Conservation (phyloP, 2,113 vertebrate species). For the Agelaius tricolor region DNA sequence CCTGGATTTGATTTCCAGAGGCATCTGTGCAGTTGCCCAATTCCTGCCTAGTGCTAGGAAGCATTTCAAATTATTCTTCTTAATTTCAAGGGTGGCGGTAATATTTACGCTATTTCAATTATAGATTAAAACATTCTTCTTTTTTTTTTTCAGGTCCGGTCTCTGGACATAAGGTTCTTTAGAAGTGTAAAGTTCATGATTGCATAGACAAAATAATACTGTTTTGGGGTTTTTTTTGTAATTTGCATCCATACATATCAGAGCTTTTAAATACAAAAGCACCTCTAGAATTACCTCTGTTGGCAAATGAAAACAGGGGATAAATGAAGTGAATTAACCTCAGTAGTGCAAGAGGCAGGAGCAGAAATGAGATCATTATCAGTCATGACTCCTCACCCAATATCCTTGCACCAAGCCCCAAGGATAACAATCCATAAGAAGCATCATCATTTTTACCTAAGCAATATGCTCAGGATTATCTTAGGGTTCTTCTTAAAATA, state of each 20-base stretch:
- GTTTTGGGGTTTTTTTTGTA: not conserved
- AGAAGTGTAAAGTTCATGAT: not conserved
- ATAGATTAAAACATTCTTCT: not conserved
- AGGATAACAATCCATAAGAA: not conserved
- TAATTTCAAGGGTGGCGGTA: not conserved
- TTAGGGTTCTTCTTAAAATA: not conserved
- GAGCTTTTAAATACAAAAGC: not conserved
- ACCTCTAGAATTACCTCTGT: not conserved
- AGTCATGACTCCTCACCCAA: not conserved
- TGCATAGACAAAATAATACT: not conserved
- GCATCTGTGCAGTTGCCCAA: slow-evolving; percentile 28
- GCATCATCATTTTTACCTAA: not conserved
- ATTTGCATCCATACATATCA: not conserved
- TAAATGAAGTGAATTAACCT: not conserved
- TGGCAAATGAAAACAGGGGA: not conserved
- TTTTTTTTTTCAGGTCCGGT: not conserved
- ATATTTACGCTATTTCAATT: slow-evolving; percentile 1
- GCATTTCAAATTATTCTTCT: slow-evolving; percentile 27
- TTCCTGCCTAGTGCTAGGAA: slow-evolving; percentile 22
- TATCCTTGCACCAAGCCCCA: not conserved
- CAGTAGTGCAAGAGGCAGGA: not conserved
- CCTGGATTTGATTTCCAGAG: slow-evolving; percentile 29
- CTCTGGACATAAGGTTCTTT: not conserved
- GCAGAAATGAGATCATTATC: not conserved
- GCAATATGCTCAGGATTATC: not conserved